Evolutionary conservation across 2,888 invertebrate species (phyloP), one percentile per base, ranked within the genome.

Genomic region (Andrena dorsata): DNA sequence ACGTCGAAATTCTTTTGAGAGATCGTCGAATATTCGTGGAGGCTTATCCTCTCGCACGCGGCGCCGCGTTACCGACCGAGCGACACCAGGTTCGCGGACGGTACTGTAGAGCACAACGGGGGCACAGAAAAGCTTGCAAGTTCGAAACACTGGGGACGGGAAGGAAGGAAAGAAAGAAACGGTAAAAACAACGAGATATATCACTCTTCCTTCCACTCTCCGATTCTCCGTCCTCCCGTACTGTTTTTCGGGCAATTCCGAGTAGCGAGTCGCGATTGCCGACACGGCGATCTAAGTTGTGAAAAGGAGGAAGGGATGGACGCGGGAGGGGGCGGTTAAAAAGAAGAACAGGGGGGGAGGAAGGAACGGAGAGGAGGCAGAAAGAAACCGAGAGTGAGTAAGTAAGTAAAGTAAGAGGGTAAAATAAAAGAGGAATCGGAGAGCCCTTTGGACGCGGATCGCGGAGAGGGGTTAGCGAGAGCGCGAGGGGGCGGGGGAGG

Each of bases 331-430:
- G 72, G 28, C 56, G 64, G 77, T 51, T 58, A 75, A 70, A 80
- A 75, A 66, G 60, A 70, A 72, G 60, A 68, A 63, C 41, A 35
- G 35, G 41, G 66, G 66, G 32, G 53, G 56, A 30, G 6, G 35
- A 78, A 63, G 79, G 73, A 73, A 79, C 61, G 65, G 63, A 68
- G 75, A 64, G 76, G 69, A 74, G 68, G 61, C 56, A 68, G 76
- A 80, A 82, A 80, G 80, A 80, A 80, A 82, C 80, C 49, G 75
- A 76, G 76, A 82, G 82, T 82, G 75, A 80, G 81, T 82, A 80
- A 80, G 79, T 77, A 79, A 82, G 82, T 80, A 82, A 82, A 82
- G 82, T 82, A 82, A 82, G 80, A 82, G 78, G 65, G 64, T 49
- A 78, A 66, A 75, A 82, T 84, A 75, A 74, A 79, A 76, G 80